Base-by-base conservation (phyloP, 2,113 vertebrate genomes). In the Eleginops maclovinus region DNA sequence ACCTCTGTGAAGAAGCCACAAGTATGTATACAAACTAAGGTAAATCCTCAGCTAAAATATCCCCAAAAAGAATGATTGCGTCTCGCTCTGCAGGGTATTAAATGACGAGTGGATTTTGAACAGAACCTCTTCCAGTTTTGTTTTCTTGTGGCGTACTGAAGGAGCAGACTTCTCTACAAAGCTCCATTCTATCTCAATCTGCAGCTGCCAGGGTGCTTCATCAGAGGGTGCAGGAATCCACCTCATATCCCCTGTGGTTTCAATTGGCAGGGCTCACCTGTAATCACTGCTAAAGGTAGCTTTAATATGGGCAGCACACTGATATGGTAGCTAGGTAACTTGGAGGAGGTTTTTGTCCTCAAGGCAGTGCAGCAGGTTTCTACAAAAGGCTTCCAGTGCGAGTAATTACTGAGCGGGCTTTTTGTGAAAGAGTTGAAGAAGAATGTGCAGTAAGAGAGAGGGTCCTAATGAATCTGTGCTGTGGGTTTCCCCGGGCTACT, bases 231-330 rank as follows among this genome's bases (percentile, higher is more conserved):
- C 4, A 85, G 66, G 56, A 75, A 73, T 81, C 68, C 51, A 77
- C 2, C 40, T 22, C 19, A 63, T 46, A 70, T 50, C 75, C 19
- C 65, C 49, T 56, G 54, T 16, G 3, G 41, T 60, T 75, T 86
- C 54, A 72, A 41, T 26, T 61, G 53, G 54, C 46, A 71, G 54
- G 43, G 64, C 61, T 82, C 61, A 79, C 41, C 26, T 43, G 64
- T 79, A 66, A 90, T 79, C 72, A 77, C 60, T 56, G 80, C 62
- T 81, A 49, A 66, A 79, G 67, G 72, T 55, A 50, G 12, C 69
- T 74, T 58, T 69, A 53, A 79, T 68, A 67, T 72, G 53, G 58
- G 76, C 55, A 61, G 82, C 64, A 60, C 7, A 82, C 77, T 67
- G 26, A 70, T 58, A 83, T 61, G 66, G 74, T 72, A 74, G 72